These are phyloP conservation scores for Mythimna pallens DNA, from an alignment of 2,888 invertebrate species.

Conservation along the genomic window DNA sequence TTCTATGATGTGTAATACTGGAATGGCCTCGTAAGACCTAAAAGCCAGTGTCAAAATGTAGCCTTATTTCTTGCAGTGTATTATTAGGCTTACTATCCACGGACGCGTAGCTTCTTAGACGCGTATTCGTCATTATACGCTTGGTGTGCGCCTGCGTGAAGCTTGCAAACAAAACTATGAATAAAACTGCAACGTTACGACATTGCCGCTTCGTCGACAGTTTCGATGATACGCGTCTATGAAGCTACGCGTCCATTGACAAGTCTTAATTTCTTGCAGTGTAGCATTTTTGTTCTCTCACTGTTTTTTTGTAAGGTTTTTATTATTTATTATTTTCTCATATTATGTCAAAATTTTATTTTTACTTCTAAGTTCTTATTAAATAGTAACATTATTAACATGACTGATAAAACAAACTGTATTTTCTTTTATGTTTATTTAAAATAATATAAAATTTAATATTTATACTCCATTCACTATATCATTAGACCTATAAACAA, in stretches of 20 bases:
- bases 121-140: too few relatives aligned
- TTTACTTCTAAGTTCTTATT: slow-evolving; percentile 6
- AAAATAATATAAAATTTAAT: slow-evolving; percentile 9
- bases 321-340: background rate
- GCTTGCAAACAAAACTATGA: too few relatives aligned
- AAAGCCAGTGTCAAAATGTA: background rate
- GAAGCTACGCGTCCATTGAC: too few relatives aligned
- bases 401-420: slow-evolving; percentile 23
- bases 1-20: background rate
- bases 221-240: too few relatives aligned
- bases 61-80: too few relatives aligned
- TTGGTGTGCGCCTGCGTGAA: too few relatives aligned
- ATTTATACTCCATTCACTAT: too few relatives aligned
- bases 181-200: too few relatives aligned
- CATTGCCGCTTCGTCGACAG: too few relatives aligned
- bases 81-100: too few relatives aligned
- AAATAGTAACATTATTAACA: slow-evolving; percentile 26
- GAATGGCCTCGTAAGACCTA: background rate
- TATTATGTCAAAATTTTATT: background rate
- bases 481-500: too few relatives aligned
- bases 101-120: too few relatives aligned
- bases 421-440: slow-evolving; percentile 20
- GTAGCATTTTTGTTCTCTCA: background rate
- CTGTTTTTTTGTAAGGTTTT: background rate
- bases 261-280: background rate